phyloP scores from a whole-genome alignment of 2,113 vertebrate genomes.

The Epinephelus lanceolatus region DNA sequence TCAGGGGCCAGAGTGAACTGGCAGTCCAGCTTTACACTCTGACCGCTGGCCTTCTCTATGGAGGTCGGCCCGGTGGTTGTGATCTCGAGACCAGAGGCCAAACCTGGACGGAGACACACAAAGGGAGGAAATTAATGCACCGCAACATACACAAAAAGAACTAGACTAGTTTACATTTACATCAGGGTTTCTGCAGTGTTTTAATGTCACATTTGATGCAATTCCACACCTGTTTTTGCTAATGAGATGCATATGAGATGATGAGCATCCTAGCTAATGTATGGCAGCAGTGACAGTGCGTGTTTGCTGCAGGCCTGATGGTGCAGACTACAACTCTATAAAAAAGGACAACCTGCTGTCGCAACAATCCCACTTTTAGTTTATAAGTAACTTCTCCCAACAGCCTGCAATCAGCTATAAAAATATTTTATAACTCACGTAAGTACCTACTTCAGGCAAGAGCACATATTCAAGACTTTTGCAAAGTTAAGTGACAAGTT shows the following conservation, averaged over 20 bases:
- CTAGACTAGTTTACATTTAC: neutral
- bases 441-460: neutral
- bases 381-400: neutral
- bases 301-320: neutral
- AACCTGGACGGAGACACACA: conserved; percentile 58
- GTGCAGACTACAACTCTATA: neutral
- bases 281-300: neutral
- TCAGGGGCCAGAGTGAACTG: conserved; percentile 73
- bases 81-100: conserved; percentile 78
- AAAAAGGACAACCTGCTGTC: neutral
- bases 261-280: neutral
- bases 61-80: conserved; percentile 57
- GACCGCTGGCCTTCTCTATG: conserved; percentile 83
- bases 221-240: neutral
- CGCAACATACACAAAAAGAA: neutral
- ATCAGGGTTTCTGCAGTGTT: neutral
- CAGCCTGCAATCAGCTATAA: neutral
- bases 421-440: neutral
- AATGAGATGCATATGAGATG: neutral
- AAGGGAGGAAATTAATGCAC: neutral
- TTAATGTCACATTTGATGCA: no score
- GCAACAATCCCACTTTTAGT: neutral
- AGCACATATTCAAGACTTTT: neutral
- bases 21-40: conserved; percentile 83
- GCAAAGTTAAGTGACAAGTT: neutral